A percentile compares a stretch with the other conserved stretches of the same genome.
phyloP scores from a whole-genome alignment of 2,888 invertebrate genomes.

The Melanostoma mellinum region DNA sequence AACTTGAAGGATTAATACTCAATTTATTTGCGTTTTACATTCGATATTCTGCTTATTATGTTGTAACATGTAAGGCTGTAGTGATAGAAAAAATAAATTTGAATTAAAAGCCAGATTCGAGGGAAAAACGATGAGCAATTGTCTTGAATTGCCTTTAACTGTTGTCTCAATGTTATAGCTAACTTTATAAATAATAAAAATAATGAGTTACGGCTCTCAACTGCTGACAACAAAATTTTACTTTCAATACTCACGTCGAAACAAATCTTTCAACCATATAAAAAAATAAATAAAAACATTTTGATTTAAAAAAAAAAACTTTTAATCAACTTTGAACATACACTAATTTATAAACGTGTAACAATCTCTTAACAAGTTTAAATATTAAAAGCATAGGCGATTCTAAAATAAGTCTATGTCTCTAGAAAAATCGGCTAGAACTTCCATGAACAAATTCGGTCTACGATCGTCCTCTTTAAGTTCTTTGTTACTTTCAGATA shows the following conservation, averaged over 20 bases:
- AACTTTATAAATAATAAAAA: background rate
- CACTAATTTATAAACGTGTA: slow-evolving; percentile 1
- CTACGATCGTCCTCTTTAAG: slow-evolving; percentile 75
- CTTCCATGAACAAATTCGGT: slow-evolving; percentile 81
- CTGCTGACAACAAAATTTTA: background rate
- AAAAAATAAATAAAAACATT: background rate
- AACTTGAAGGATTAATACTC: too few species aligned
- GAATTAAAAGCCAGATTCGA: too few species aligned
- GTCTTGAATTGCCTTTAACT: background rate
- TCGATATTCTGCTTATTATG: too few species aligned
- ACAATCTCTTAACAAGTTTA: slow-evolving; percentile 26
- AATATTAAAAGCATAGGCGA: slow-evolving; percentile 14
- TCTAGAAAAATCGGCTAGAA: slow-evolving; percentile 80
- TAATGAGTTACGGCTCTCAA: background rate
- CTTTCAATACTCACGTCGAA: too few species aligned
- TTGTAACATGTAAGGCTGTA: too few species aligned
- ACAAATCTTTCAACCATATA: background rate
- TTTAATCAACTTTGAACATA: slow-evolving; percentile 60
- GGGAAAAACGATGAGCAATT: too few species aligned
- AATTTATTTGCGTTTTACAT: too few species aligned
- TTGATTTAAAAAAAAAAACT: slow-evolving; percentile 23
- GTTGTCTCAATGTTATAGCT: too few species aligned
- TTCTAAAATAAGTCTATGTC: slow-evolving; percentile 79
- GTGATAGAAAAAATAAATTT: too few species aligned
- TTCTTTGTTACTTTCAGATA: slow-evolving; percentile 70